Conservation (phyloP, 2,113 vertebrate genomes). For the Heteronetta atricapilla region DNA sequence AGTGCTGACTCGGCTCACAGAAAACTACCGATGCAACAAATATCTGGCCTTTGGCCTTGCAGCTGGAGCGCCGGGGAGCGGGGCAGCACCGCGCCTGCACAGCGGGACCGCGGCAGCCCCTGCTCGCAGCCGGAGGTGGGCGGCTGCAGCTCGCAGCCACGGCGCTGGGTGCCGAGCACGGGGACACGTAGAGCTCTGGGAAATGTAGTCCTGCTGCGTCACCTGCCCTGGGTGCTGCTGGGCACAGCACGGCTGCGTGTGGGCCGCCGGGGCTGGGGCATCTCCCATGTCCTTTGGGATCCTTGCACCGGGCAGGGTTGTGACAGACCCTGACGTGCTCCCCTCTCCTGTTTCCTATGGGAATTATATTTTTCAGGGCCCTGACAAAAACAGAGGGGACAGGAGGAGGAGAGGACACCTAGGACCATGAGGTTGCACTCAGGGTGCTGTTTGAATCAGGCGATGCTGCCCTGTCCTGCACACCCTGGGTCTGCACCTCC, state of each 20-base stretch:
- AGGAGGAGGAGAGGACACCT: background rate
- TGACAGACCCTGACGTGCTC: background rate
- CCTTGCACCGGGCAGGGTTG: rapidly evolving
- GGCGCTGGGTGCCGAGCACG: background rate
- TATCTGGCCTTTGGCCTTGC: background rate
- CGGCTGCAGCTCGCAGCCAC: background rate
- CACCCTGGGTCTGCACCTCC: background rate
- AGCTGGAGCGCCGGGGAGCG: background rate
- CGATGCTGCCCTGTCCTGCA: background rate
- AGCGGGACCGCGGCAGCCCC: background rate
- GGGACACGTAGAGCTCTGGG: background rate
- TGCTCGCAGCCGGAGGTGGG: rapidly evolving
- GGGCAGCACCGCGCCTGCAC: background rate
- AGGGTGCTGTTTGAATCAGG: background rate
- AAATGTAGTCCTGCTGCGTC: background rate
- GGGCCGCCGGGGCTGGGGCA: background rate
- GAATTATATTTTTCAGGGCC: background rate
- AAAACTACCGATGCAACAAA: conserved; percentile 14
- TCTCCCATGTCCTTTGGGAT: background rate
- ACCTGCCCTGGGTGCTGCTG: background rate
- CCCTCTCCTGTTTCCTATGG: background rate
- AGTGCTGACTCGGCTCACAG: background rate
- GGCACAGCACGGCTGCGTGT: background rate
- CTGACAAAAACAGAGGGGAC: background rate
- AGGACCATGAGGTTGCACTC: background rate